Percentiles rank a stretch among this genome's conserved stretches.
Conservation (phyloP, 37 sponge, comb jelly and placozoan genomes). For the Crambe crambe region DNA sequence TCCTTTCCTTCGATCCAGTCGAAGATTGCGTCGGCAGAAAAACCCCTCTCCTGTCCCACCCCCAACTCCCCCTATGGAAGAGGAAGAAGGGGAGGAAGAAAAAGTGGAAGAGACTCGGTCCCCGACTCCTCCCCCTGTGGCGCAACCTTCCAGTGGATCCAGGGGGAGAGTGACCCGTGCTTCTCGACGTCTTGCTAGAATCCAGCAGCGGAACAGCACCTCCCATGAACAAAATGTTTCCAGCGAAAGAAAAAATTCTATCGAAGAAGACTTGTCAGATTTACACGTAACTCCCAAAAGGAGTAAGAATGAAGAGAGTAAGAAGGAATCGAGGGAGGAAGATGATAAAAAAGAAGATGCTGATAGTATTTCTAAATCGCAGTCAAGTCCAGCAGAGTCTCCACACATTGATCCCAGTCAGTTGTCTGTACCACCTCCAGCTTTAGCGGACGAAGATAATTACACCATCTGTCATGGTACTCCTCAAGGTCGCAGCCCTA, state of each 20-base stretch:
- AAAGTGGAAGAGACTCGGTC: neutral
- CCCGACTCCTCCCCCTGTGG: neutral
- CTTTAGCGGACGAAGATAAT: constrained; percentile 23
- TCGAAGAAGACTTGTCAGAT: neutral
- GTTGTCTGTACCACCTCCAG: neutral
- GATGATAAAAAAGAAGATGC: neutral
- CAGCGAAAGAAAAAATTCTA: neutral
- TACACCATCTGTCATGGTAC: constrained; percentile 73
- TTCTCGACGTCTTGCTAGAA: neutral
- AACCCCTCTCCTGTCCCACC: neutral
- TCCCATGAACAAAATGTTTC: neutral
- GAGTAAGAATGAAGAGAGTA: constrained; percentile 2
- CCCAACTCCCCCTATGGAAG: neutral
- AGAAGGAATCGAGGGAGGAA: neutral
- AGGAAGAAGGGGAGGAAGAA: neutral
- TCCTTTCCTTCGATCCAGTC: constrained; percentile 13
- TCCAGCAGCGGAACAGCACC: neutral
- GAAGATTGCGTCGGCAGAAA: constrained; percentile 8
- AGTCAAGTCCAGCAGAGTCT: neutral
- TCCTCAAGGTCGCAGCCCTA: neutral
- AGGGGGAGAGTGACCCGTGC: neutral
- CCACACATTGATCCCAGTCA: neutral
- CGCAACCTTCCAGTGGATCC: neutral
- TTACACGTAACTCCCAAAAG: neutral
- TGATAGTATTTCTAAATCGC: neutral